Base-by-base conservation (phyloP, 2,113 vertebrate species). In the Oxygymnocypris stewartii region DNA sequence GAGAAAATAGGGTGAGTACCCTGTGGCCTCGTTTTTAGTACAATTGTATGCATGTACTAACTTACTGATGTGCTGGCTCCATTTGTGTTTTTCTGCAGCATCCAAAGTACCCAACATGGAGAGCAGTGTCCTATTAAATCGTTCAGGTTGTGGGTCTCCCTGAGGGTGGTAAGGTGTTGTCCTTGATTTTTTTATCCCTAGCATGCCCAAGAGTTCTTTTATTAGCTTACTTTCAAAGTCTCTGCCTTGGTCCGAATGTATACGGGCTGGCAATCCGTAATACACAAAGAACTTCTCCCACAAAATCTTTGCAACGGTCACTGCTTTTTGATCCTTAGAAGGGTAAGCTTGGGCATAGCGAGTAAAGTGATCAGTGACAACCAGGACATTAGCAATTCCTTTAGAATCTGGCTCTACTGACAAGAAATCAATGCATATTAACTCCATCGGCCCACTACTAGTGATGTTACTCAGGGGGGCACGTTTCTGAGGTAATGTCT, bases 31-130 rank as follows among this genome's bases (percentile, higher is more conserved):
- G 28, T 31, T 49, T 76, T 76, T 76, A 49, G 42, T 76, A 14
- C 63, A 73, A 73, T 73, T 73, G 69, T 40, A 73, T 20, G 16
- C 35, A 76, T 75, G 73, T n/a, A 47, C 73, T 42, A 75, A 75
- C n/a, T n/a, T n/a, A 23, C 40, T 47, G 42, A 75, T 47, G 11
- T 75, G 42, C 40, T 75, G 73, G 1, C 73, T 75, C 73, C 23
- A 75, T 5, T 47, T 75, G 10, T 75, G 11, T 11, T 75, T 75
- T n/a, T n/a, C 73, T 75, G 37, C 40, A 25, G 40, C 73, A 44
- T 75, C 23, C 40, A 44, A 42, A 25, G 40, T 75, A 1, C 73
- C 73, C 16, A 75, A 5, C 18, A 75, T 75, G 8, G 35, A 75
- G 23, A 75, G 73, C 5, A 75, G 40, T 6, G 23, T 47, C 23